These are phyloP conservation scores for Paramormyrops kingsleyae DNA, from an alignment of 2,113 vertebrate genomes.

Conservation along the genomic window DNA sequence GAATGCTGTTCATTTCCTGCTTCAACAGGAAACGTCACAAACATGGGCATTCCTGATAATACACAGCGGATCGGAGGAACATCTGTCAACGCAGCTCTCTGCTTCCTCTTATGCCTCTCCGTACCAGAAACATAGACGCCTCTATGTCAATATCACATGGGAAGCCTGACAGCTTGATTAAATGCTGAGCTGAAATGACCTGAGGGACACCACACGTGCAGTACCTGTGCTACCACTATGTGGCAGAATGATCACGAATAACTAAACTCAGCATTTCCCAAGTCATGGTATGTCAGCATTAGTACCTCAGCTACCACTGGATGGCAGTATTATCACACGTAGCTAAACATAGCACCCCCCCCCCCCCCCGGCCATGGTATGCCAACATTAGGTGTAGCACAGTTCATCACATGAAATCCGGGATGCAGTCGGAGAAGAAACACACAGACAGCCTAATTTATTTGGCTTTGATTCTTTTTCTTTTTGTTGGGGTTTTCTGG, in stretches of 20 bases:
- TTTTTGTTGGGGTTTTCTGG: neutral
- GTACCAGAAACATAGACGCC: neutral
- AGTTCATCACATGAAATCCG: neutral
- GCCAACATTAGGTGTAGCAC: neutral
- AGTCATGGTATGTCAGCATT: neutral
- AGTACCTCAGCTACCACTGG: conserved; percentile 15
- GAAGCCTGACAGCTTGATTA: neutral
- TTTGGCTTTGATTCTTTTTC: neutral
- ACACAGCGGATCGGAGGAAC: neutral
- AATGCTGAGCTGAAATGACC: neutral
- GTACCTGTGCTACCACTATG: neutral
- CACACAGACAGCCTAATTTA: neutral
- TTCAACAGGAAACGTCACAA: neutral
- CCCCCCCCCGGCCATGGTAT: neutral
- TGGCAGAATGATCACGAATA: conserved; percentile 12
- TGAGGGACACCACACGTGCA: neutral
- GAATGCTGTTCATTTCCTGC: neutral
- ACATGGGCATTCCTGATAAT: neutral
- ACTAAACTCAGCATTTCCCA: neutral
- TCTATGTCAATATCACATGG: conserved; percentile 6
- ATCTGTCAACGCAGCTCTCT: neutral
- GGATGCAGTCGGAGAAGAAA: neutral
- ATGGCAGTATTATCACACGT: conserved; percentile 22
- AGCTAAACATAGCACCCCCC: neutral
- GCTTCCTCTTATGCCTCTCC: neutral